These are phyloP conservation scores for Meloidogyne exigua DNA, from an alignment of 1,140 invertebrate genomes.

Conservation along the genomic window DNA sequence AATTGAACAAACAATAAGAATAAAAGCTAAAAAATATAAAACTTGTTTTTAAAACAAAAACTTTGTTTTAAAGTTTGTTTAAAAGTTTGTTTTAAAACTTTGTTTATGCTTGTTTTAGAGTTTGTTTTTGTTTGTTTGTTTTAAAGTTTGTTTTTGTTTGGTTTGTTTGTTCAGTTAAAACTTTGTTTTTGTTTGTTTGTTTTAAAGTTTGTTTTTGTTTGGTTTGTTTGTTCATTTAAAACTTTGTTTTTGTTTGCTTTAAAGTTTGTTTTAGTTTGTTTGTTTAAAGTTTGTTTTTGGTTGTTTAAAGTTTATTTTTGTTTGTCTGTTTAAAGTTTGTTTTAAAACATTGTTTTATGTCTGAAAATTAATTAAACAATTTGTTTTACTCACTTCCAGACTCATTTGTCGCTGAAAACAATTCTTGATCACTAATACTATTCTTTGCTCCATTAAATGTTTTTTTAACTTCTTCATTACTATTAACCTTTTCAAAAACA, in stretches of 20 bases:
- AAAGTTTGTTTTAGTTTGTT: no score
- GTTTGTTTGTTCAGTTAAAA: no score
- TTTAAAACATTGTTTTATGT: no score
- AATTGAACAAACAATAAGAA: slow-evolving; percentile 20
- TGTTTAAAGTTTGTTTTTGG: no score
- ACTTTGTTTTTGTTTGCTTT: background rate
- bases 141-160: no score
- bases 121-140: slow-evolving; percentile 1
- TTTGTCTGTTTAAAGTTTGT: no score
- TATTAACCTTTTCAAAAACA: background rate
- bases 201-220: no score
- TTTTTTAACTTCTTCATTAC: slow-evolving; percentile 33
- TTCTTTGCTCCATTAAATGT: slow-evolving; percentile 8
- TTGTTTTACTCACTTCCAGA: slow-evolving; percentile 11
- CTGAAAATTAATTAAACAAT: no score
- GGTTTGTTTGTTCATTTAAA: background rate
- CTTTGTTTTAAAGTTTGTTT: background rate
- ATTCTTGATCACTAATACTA: background rate
- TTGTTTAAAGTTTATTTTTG: no score
- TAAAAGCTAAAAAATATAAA: slow-evolving; percentile 2
- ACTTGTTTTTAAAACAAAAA: background rate
- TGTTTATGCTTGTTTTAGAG: no score
- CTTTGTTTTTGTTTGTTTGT: no score
- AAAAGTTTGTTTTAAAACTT: no score
- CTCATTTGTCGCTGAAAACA: slow-evolving; percentile 12